These are phyloP conservation scores for Teleogryllus oceanicus DNA, from an alignment of 2,888 invertebrate species.

Conservation along the genomic window DNA sequence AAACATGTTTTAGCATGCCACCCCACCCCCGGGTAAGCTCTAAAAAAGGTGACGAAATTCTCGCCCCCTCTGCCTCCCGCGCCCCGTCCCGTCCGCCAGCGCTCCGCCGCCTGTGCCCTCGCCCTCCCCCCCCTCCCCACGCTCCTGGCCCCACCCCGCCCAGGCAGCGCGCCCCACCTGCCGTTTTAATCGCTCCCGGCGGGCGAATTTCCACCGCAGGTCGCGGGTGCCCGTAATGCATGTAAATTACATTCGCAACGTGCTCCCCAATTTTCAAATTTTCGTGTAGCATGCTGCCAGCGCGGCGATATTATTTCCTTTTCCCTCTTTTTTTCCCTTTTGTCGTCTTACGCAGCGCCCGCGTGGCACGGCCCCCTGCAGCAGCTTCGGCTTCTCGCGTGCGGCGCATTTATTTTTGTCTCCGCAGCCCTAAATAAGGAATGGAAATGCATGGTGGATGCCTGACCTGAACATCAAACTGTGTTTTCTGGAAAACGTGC, in stretches of 20 bases:
- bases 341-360: too few species aligned
- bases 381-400: background rate
- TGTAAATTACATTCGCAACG: slow-evolving; percentile 1
- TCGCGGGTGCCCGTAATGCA: slow-evolving; percentile 4
- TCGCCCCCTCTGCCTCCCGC: too few species aligned
- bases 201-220: background rate
- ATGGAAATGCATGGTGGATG: background rate
- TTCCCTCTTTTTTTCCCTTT: background rate
- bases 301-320: background rate
- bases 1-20: too few species aligned
- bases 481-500: slow-evolving; percentile 4
- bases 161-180: too few species aligned
- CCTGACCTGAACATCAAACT: slow-evolving; percentile 7
- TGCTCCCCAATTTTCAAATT: slow-evolving; percentile 18
- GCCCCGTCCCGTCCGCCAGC: too few species aligned
- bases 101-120: too few species aligned
- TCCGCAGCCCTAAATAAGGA: slow-evolving; percentile 4
- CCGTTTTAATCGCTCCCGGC: too few species aligned
- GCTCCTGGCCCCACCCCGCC: too few species aligned
- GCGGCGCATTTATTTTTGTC: background rate
- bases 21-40: too few species aligned
- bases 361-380: background rate
- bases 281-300: background rate
- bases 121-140: too few species aligned
- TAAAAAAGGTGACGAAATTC: too few species aligned